These are phyloP conservation scores for Molothrus aeneus DNA, from an alignment of 2,797 vertebrate genomes.

Conservation along the genomic window DNA sequence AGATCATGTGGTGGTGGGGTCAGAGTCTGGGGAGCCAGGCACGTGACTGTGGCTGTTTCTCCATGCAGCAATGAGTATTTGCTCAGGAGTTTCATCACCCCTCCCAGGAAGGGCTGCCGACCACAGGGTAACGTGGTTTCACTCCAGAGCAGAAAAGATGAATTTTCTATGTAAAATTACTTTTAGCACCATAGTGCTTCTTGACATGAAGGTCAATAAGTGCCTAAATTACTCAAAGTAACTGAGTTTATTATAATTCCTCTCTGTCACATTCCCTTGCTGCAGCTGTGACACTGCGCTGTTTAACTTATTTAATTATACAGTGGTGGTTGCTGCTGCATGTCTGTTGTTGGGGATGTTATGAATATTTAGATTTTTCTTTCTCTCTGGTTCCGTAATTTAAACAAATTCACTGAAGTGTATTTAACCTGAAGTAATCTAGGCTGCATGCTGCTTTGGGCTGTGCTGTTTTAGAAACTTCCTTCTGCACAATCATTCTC, in stretches of 20 bases:
- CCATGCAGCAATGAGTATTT: background rate
- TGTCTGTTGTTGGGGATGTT: background rate
- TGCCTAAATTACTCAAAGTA: constrained; percentile 16
- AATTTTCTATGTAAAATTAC: background rate
- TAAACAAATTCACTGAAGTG: background rate
- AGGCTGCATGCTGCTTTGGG: background rate
- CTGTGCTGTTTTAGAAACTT: background rate
- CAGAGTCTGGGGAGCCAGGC: constrained; percentile 37
- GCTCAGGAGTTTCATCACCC: constrained; percentile 24
- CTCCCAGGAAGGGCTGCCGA: background rate
- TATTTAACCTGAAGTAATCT: constrained; percentile 42
- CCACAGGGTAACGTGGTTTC: background rate
- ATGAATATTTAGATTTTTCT: constrained; percentile 34
- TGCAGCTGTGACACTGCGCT: constrained; percentile 27
- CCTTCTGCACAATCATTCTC: background rate
- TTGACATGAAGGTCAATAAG: constrained; percentile 29
- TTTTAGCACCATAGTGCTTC: background rate
- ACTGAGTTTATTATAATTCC: constrained; percentile 29
- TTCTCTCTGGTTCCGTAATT: background rate
- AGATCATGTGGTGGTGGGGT: background rate
- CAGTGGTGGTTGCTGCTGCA: background rate
- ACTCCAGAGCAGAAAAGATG: background rate
- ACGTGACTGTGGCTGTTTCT: background rate
- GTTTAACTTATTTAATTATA: constrained; percentile 41
- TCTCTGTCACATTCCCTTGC: background rate